Conservation (phyloP, 2,797 vertebrate genomes). For the Macroramphosus scolopax region DNA sequence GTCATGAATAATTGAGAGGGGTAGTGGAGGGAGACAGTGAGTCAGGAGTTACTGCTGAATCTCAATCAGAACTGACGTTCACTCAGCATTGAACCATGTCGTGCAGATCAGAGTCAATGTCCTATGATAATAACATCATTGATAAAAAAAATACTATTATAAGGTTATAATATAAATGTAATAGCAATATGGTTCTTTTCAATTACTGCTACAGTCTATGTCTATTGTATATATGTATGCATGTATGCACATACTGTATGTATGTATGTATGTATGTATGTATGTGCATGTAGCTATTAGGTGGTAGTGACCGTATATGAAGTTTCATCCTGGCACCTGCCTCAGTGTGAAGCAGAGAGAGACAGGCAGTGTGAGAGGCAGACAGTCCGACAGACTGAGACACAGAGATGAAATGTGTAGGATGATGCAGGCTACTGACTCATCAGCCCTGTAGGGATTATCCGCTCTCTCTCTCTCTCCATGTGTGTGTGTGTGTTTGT, state of each 20-base stretch:
- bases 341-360: conserved; percentile 20
- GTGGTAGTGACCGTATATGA: conserved; percentile 1
- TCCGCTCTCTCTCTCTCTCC: conserved; percentile 30
- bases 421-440: conserved; percentile 66
- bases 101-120: too few species aligned
- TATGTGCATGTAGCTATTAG: background rate
- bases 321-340: background rate
- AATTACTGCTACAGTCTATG: too few species aligned
- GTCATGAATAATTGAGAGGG: conserved; percentile 58
- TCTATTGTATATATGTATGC: too few species aligned
- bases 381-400: too few species aligned
- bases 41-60: conserved; percentile 53
- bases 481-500: conserved; percentile 5
- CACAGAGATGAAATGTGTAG: conserved; percentile 48
- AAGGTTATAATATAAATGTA: too few species aligned
- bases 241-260: too few species aligned
- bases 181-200: too few species aligned
- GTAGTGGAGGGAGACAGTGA: conserved; percentile 35
- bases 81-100: too few species aligned
- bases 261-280: too few species aligned
- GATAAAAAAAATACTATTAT: too few species aligned
- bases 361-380: conserved; percentile 17
- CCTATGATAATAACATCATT: too few species aligned
- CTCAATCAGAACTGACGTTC: conserved; percentile 33
- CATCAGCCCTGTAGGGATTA: conserved; percentile 62